Conservation (phyloP, 2,797 vertebrate genomes). For the Macropus fuliginosus region DNA sequence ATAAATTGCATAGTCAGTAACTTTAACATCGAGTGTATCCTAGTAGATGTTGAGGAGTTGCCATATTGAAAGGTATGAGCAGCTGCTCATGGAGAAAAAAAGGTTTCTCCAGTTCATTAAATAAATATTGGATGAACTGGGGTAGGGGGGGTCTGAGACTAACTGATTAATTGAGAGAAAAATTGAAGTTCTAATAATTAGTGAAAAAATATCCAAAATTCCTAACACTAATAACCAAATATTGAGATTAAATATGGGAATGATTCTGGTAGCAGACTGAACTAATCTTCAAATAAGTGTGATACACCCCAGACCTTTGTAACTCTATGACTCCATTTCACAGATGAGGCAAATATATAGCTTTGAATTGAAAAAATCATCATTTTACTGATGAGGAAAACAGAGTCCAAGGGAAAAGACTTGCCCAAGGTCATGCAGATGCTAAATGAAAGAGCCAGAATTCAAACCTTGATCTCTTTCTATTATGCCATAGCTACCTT, state of each 20-base stretch:
- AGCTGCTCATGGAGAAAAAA: neutral
- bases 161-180: neutral
- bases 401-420: neutral
- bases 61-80: neutral
- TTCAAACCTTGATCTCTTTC: neutral
- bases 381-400: neutral
- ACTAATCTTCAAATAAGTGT: neutral
- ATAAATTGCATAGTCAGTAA: neutral
- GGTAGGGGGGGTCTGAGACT: neutral
- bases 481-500: neutral
- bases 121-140: neutral
- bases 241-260: neutral
- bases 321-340: neutral
- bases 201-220: neutral
- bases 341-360: neutral
- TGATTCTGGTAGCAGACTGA: neutral
- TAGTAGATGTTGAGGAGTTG: neutral
- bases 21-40: neutral
- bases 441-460: neutral
- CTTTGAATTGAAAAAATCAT: neutral
- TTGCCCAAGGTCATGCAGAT: neutral
- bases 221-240: neutral
- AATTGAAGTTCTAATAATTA: neutral
- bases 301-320: neutral
- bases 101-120: neutral